Evolutionary conservation across 2,797 vertebrate species (phyloP), one percentile per base, ranked within the genome.

Genomic region (Carcharodon carcharias): DNA sequence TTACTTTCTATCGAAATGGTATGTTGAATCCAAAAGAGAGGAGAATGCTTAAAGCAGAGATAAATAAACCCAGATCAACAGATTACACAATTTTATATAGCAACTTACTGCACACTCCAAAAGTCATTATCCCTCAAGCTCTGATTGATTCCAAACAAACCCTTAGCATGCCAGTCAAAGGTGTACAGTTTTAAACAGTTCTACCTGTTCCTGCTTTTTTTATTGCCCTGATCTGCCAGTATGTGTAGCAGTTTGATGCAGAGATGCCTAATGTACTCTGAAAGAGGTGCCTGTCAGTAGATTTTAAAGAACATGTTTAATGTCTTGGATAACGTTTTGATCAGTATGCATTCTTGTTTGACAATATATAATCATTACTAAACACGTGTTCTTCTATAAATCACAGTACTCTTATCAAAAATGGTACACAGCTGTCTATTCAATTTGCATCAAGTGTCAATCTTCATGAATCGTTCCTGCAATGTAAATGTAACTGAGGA

Each of bases 401-500:
- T 26, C 82, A 85, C 45, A n/a, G 58, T n/a, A 6, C 35, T n/a
- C 23, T 40, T 35, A 50, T 63, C 35, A 63, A 92, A 63, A 35
- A 61, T 35, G 28, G 58, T 63, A 63, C 67, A 71, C n/a, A 67
- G 93, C n/a, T 54, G 45, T 40, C 93, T 71, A 50, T 71, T 71
- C 65, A 65, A 40, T 95, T 28, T 50, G 21, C 16, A 28, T 54
- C 94, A 73, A 54, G 45, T 50, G 26, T 16, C 65, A 73, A 95
- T 69, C 94, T 95, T 95, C 61, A 63, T 65, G 58, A 92, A 92
- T 92, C 31, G 45, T 73, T 95, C 26, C 23, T 73, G 65, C 5
- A 73, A 95, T 56, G 56, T 61, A n/a, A 92, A 35, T 92, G 89
- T 63, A 73, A 65, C 67, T 16, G 65, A 95, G 94, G n/a, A 95